phyloP scores from a whole-genome alignment of 2,888 invertebrate species.

The Epinotia ramella region DNA sequence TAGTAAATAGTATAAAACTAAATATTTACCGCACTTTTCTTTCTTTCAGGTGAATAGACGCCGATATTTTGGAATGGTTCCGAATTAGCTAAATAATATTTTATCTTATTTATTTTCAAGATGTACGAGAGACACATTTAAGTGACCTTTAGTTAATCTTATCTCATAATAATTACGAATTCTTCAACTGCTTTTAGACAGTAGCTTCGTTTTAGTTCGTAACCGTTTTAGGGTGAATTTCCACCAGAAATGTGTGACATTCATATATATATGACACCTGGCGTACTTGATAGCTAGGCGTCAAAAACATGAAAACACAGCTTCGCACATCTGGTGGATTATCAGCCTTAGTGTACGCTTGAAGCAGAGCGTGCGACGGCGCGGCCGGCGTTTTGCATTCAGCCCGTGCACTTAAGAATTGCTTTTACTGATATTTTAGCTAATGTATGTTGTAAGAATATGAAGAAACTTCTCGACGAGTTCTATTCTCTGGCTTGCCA shows the following conservation, averaged over 20 bases:
- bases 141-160: constrained; percentile 4
- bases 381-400: no score
- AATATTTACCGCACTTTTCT: background rate
- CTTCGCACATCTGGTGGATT: no score
- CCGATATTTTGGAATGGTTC: constrained; percentile 49
- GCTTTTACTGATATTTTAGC: background rate
- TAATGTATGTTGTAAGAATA: background rate
- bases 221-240: no score
- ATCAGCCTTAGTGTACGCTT: no score
- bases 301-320: no score
- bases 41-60: constrained; percentile 55
- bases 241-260: no score
- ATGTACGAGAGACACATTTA: background rate
- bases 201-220: constrained; percentile 1
- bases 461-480: background rate
- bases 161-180: background rate
- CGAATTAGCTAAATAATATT: constrained; percentile 45
- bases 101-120: constrained; percentile 45
- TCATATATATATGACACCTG: no score
- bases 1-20: background rate
- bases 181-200: background rate
- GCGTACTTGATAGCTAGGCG: no score
- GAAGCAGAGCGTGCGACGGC: no score
- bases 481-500: background rate
- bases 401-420: background rate